Evolutionary conservation across 2,888 invertebrate genomes (phyloP), one percentile per base, ranked within the genome.

Genomic region (Galerucella pusilla): DNA sequence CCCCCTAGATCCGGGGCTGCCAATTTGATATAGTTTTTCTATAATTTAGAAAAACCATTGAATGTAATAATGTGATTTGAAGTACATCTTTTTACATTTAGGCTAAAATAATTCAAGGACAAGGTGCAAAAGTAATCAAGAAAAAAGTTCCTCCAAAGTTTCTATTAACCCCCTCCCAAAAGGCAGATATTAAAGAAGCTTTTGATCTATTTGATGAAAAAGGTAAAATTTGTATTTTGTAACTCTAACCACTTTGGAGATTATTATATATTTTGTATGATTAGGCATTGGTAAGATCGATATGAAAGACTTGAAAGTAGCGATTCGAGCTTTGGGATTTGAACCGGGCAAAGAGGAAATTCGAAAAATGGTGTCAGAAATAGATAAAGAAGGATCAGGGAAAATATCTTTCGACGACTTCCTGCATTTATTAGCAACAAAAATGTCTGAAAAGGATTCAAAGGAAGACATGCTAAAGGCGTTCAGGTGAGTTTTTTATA

Each of bases 341-440:
- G 99, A 99, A 86, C 98, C 98, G 0, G 96, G 96, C 84, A 98
- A 97, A 86, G 97, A 98, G 86, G 98, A 99, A 89, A 96, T 99
- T 28, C 97, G 97, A 87, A 95, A 95, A 85, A 94, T 99, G 92
- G 92, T 96, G 80, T 92, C 94, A 2, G 96, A 97, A 88, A 94
- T 97, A 78, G 97, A 97, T 86, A 96, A 95, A 85, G 93, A 94
- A 77, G 93, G 93, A 60, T 92, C 93, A 82, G 96, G 96, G 68
- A 93, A 92, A 83, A 77, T 98, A 71, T 94, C 95, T 0, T 97
- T 93, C 87, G 94, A 94, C 83, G 96, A 97, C 85, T 98, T 98
- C 85, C 87, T 96, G 5, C 92, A 92, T 71, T 86, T 98, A 74
- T 97, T 98, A 96, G 93, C 94, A 0, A 90, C 93, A 61, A 97